Percentiles rank a stretch among this genome's conserved stretches.
Evolutionary conservation across 2,888 invertebrate genomes (phyloP).

Genomic region (Hirtodrosophila confusa): DNA sequence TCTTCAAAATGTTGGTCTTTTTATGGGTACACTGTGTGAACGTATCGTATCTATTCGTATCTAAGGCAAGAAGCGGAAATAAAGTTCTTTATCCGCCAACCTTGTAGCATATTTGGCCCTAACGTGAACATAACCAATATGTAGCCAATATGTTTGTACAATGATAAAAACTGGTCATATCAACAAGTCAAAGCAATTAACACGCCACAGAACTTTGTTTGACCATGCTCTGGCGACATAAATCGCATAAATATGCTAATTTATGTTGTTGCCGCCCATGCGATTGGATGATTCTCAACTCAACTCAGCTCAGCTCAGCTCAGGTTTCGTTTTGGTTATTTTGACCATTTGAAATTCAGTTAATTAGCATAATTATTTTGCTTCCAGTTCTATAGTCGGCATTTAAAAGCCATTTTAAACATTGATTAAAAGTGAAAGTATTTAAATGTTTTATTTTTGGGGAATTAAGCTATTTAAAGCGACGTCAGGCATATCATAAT

Average conservation of each 20-base stretch:
- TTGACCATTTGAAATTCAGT: conserved; percentile 26
- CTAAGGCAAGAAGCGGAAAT: conserved; percentile 43
- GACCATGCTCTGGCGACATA: conserved; percentile 53
- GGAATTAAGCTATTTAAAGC: not conserved
- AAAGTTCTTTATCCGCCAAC: conserved; percentile 19
- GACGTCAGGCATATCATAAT: not conserved
- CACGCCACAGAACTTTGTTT: conserved; percentile 50
- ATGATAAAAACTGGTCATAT: conserved; percentile 50
- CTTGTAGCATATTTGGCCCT: conserved; percentile 35
- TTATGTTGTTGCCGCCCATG: conserved; percentile 53
- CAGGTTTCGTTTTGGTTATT: conserved; percentile 34
- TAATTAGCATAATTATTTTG: conserved; percentile 46
- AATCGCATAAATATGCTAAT: conserved; percentile 65
- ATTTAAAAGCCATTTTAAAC: conserved; percentile 1
- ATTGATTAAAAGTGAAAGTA: conserved; percentile 46
- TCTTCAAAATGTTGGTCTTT: no score
- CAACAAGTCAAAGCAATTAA: conserved; percentile 51
- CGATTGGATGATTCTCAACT: conserved; percentile 33
- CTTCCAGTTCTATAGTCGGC: conserved; percentile 8
- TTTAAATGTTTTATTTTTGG: not conserved
- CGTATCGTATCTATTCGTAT: no score
- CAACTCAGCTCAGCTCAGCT: conserved; percentile 14
- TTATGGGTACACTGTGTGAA: no score
- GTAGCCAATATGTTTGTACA: conserved; percentile 32
- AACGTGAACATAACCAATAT: conserved; percentile 20